These are phyloP conservation scores for Agrotis exclamationis DNA, from an alignment of 2,888 invertebrate species.

Conservation along the genomic window DNA sequence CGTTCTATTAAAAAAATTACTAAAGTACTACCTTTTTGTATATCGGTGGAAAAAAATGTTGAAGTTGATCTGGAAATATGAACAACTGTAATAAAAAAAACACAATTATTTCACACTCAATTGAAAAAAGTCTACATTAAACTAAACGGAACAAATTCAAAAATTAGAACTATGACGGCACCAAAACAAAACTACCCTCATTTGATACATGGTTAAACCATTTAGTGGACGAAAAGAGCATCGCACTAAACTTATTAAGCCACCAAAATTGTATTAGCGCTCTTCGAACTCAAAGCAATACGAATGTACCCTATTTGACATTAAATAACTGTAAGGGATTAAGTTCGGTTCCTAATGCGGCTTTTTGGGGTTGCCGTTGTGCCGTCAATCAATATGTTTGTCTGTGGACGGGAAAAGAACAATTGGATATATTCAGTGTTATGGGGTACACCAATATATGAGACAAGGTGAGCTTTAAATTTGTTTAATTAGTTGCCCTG, in stretches of 20 bases:
- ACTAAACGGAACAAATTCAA: background rate
- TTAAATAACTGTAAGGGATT: conserved; percentile 85
- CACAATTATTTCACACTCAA: too few species aligned
- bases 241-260: conserved; percentile 79
- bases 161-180: background rate
- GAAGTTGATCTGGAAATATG: too few species aligned
- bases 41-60: too few species aligned
- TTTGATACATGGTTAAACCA: conserved; percentile 82
- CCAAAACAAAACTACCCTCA: conserved; percentile 64
- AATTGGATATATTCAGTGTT: conserved; percentile 30
- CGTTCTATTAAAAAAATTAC: too few species aligned
- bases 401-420: conserved; percentile 38
- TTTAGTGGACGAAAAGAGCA: conserved; percentile 87
- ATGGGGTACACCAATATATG: background rate
- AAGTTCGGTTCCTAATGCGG: conserved; percentile 67
- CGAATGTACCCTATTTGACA: conserved; percentile 82
- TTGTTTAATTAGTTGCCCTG: too few species aligned
- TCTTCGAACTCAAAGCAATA: conserved; percentile 78
- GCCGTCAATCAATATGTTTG: conserved; percentile 62
- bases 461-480: too few species aligned
- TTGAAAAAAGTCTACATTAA: background rate
- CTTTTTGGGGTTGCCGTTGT: conserved; percentile 54
- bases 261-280: conserved; percentile 83
- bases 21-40: too few species aligned
- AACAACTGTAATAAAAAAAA: too few species aligned